phyloP scores from a whole-genome alignment of 2,113 vertebrate genomes.

The Apeltes quadracus region DNA sequence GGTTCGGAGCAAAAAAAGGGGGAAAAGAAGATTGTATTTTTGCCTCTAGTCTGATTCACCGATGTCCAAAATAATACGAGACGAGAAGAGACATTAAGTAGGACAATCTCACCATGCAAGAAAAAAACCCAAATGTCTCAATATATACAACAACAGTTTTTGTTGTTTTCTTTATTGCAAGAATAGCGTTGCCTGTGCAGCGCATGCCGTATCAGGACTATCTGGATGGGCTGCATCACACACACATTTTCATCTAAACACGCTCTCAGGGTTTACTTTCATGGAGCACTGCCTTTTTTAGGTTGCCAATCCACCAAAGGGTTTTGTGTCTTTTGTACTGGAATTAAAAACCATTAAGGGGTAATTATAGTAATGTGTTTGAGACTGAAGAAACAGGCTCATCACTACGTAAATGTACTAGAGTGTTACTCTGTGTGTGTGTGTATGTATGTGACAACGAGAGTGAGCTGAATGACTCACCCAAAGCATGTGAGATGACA shows the following conservation, averaged over 20 bases:
- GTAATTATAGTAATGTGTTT: conserved; percentile 70
- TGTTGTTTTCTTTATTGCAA: no score
- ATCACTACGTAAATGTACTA: background rate
- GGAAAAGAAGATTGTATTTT: no score
- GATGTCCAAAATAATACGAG: no score
- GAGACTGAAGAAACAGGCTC: conserved; percentile 41
- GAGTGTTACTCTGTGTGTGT: background rate
- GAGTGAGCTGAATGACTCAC: conserved; percentile 43
- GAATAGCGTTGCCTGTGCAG: no score
- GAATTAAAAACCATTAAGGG: conserved; percentile 70
- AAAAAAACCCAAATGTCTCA: no score
- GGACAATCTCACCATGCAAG: no score
- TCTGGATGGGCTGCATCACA: conserved; percentile 22
- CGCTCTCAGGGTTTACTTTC: conserved; percentile 47
- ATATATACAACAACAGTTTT: no score
- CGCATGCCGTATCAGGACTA: no score
- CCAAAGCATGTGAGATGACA: conserved; percentile 50
- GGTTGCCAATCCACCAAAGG: conserved; percentile 54
- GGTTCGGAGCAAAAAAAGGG: no score
- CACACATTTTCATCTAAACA: conserved; percentile 52
- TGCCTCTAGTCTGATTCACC: no score
- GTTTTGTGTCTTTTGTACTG: conserved; percentile 60
- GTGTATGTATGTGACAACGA: conserved; percentile 5
- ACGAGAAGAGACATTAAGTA: no score
- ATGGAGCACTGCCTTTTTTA: conserved; percentile 36